phyloP scores from a whole-genome alignment of 2,888 invertebrate genomes.

The Ischnus inquisitorius region DNA sequence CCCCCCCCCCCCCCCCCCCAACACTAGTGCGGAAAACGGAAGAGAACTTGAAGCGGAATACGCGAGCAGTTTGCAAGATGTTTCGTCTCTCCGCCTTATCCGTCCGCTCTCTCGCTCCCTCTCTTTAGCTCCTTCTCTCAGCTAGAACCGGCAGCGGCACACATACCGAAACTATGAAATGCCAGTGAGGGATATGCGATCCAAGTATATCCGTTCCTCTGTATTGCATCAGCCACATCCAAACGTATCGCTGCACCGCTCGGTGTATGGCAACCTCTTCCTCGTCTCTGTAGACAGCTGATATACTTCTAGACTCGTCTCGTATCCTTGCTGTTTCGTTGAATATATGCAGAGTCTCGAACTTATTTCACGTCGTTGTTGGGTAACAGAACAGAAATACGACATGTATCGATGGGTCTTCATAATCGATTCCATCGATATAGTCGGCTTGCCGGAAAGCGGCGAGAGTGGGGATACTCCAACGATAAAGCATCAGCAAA shows the following conservation, averaged over 20 bases:
- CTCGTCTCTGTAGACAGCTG: neutral
- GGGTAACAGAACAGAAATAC: slow-evolving; percentile 27
- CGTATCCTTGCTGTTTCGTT: neutral
- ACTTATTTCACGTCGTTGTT: slow-evolving; percentile 40
- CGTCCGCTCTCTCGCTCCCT: neutral
- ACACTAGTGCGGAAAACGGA: slow-evolving; percentile 30
- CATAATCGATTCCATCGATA: slow-evolving; percentile 26
- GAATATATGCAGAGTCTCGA: slow-evolving; percentile 25
- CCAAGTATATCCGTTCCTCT: slow-evolving; percentile 7
- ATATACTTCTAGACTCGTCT: neutral
- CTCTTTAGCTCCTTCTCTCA: slow-evolving; percentile 6
- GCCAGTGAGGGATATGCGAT: slow-evolving; percentile 13
- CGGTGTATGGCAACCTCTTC: neutral
- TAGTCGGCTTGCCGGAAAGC: neutral
- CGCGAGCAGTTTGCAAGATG: slow-evolving; percentile 56
- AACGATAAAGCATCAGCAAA: slow-evolving; percentile 13
- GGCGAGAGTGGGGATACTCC: too few relatives aligned
- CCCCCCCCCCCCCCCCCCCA: too few relatives aligned
- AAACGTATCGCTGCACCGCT: neutral
- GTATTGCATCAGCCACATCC: slow-evolving; percentile 13
- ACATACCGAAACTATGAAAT: slow-evolving; percentile 37
- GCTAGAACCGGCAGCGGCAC: neutral
- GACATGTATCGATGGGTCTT: slow-evolving; percentile 52
- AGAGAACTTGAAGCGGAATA: slow-evolving; percentile 46
- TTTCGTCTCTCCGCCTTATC: slow-evolving; percentile 32